A percentile compares a stretch with the other conserved stretches of the same genome.
Evolutionary conservation across 2,797 vertebrate genomes (phyloP).

Genomic region (Coluber constrictor): DNA sequence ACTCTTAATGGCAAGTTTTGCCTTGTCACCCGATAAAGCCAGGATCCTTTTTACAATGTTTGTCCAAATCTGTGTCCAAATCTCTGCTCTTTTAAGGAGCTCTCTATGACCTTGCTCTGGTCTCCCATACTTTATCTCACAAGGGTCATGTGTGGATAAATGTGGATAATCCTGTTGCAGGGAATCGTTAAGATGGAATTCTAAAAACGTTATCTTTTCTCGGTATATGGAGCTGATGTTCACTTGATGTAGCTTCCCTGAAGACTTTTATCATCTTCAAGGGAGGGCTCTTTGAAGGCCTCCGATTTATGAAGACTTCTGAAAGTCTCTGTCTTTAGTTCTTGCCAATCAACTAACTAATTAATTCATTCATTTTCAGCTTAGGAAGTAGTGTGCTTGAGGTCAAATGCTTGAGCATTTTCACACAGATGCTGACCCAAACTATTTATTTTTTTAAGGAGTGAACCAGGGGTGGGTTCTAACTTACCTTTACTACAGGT

Average conservation of each 20-base stretch:
- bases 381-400: not conserved
- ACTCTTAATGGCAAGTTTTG: not conserved
- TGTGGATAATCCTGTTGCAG: not conserved
- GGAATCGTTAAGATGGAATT: not conserved
- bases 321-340: not conserved
- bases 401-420: not conserved
- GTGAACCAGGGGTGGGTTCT: not conserved
- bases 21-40: not conserved
- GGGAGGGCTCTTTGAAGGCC: not conserved
- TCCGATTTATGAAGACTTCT: not conserved
- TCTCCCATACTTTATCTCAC: not conserved
- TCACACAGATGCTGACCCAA: not conserved
- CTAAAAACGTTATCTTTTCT: not conserved
- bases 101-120: not conserved
- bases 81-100: not conserved
- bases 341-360: not conserved
- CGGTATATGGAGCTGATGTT: not conserved
- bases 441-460: not conserved
- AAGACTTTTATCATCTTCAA: not conserved
- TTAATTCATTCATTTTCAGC: not conserved
- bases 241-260: not conserved
- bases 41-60: not conserved
- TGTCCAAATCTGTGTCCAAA: not conserved
- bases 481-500: too few relatives aligned
- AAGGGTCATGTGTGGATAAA: not conserved